Percentiles rank a stretch among this genome's conserved stretches.
These are phyloP conservation scores for Aplidium turbinatum DNA, from an alignment of 23 tunicate genomes.

Conservation along the genomic window DNA sequence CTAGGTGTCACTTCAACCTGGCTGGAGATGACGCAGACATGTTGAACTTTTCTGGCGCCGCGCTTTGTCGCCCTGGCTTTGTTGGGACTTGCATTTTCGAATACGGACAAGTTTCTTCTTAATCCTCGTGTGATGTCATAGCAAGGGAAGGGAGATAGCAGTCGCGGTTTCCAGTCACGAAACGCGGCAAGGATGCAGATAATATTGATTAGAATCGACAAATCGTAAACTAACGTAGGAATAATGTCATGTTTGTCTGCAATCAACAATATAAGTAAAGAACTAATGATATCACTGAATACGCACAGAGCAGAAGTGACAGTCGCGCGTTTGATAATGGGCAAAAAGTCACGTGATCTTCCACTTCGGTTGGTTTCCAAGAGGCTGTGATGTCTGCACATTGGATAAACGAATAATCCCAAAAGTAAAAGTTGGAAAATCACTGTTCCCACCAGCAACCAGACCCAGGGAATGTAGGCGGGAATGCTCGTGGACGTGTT, in stretches of 20 bases:
- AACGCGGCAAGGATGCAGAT: slow-evolving; percentile 43
- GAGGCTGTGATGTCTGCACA: slow-evolving; percentile 4
- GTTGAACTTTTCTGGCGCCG: no score
- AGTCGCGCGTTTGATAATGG: slow-evolving; percentile 37
- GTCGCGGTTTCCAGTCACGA: slow-evolving; percentile 33
- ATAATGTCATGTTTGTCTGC: slow-evolving; percentile 36
- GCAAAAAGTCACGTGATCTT: slow-evolving; percentile 3
- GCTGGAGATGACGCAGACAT: no score
- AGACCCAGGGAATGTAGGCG: slow-evolving; percentile 43
- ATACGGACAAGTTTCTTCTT: no score
- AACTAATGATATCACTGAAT: slow-evolving; percentile 16
- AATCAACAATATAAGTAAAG: slow-evolving; percentile 34
- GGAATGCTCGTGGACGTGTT: slow-evolving; percentile 17
- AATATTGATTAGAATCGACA: slow-evolving; percentile 30
- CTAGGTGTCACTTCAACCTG: no score
- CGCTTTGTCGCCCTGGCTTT: no score
- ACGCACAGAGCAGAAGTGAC: slow-evolving; percentile 34
- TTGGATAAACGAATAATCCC: slow-evolving; percentile 42
- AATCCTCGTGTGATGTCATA: no score
- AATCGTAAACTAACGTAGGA: slow-evolving; percentile 41
- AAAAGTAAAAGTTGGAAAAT: slow-evolving; percentile 25
- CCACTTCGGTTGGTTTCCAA: not conserved
- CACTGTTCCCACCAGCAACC: slow-evolving; percentile 22
- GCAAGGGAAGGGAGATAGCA: slow-evolving; percentile 23
- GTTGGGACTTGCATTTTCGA: no score